Evolutionary conservation across 2,888 invertebrate genomes (phyloP).

Genomic region (Heteromyza rotundicornis): DNA sequence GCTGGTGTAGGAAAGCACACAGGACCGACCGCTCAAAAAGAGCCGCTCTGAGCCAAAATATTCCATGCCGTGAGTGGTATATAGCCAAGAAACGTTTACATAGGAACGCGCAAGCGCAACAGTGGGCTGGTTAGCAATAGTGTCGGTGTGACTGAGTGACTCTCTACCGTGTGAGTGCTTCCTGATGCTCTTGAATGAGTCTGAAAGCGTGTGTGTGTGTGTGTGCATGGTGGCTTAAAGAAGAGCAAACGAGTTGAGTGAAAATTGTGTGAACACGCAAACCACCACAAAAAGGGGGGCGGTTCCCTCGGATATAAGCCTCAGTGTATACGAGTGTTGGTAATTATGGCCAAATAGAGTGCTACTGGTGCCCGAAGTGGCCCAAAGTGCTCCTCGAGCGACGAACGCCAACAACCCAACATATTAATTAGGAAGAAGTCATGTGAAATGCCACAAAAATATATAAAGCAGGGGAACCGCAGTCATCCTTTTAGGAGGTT

Average conservation of each 20-base stretch:
- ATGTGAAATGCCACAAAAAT: no score
- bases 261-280: background rate
- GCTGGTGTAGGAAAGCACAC: background rate
- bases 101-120: background rate
- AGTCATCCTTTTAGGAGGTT: no score
- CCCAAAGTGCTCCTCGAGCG: background rate
- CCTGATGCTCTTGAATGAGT: no score
- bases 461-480: no score
- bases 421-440: background rate
- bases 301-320: background rate
- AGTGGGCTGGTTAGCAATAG: background rate
- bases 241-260: constrained; percentile 27
- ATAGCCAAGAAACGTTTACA: background rate
- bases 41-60: background rate
- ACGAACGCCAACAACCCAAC: background rate
- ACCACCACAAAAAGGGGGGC: background rate
- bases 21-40: background rate
- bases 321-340: constrained; percentile 31
- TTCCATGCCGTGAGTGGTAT: no score
- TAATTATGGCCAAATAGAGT: constrained; percentile 39
- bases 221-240: constrained; percentile 42
- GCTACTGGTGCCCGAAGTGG: constrained; percentile 35
- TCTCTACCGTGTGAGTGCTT: no score
- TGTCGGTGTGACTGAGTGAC: no score
- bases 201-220: constrained; percentile 41